Evolutionary conservation across 2,888 invertebrate species (phyloP), one percentile per base, ranked within the genome.

Genomic region (Phalera bucephala): DNA sequence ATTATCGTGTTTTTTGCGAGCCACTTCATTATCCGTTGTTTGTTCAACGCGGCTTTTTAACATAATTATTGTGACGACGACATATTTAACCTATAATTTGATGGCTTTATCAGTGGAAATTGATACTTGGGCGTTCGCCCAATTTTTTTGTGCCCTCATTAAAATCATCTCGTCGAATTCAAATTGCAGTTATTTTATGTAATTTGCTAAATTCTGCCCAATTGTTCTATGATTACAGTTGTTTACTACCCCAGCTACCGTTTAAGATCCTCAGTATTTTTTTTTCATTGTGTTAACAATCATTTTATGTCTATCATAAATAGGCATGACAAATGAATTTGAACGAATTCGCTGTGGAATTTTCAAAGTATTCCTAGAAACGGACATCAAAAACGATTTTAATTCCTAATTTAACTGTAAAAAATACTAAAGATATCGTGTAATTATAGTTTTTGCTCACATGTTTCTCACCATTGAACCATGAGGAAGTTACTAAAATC

Each of bases 21-120:
- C 58, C 45, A 54, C 52, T 65, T 70, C 58, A 73, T 78, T 71
- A 72, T 71, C 40, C 49, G 60, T 56, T 79, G 74, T 79, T 77
- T 78, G 76, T 73, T 76, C 64, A 68, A 45, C 48, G 59, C 61
- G 49, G 54, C 54, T 42, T 45, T 62, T 65, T 63, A 58, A 61
- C 58, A 57, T 68, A 58, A 61, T 65, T 51, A 52, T 58, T 51
- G 59, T 46, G 31, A 42, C 46, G 45, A 50, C 47, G 29, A 50
- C 61, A 55, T 57, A 50, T 59, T 56, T 41, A 48, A 36, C 25
- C 51, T 36, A 37, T 36, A 20, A 31, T 52, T 56, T 67, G 55
- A 74, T 71, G 59, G 47, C 70, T 74, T 62, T 66, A 74, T 71
- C 58, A 62, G 48, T 46, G 46, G 41, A 63, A 56, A 69, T 67